These are phyloP conservation scores for Parazoanthus atlanticus DNA, from an alignment of 92 coral and sea anemone species.

Conservation along the genomic window DNA sequence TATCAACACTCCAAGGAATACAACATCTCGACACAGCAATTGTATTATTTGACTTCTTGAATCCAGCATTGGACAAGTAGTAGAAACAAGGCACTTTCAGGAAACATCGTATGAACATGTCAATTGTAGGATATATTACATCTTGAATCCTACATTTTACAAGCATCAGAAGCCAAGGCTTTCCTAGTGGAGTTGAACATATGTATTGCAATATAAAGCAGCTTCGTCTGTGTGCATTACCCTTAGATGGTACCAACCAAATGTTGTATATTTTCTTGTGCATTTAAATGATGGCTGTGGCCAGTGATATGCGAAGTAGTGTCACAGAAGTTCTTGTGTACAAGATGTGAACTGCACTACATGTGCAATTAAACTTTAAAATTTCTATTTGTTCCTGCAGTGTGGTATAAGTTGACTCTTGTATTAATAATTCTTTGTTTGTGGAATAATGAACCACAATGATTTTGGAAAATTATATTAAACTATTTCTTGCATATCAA, in stretches of 20 bases:
- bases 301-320: conserved; percentile 17
- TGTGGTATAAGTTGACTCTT: not conserved
- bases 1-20: not conserved
- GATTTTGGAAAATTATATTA: not conserved
- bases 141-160: not conserved
- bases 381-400: not conserved
- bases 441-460: not conserved
- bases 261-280: not conserved
- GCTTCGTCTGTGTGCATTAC: not conserved
- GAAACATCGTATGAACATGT: not conserved
- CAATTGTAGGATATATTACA: not conserved
- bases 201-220: not conserved
- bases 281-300: conserved; percentile 7
- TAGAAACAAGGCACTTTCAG: not conserved
- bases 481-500: too few species aligned
- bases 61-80: not conserved
- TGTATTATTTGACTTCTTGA: not conserved
- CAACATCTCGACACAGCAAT: not conserved
- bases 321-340: conserved; percentile 31
- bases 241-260: not conserved
- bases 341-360: conserved; percentile 7
- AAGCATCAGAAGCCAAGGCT: not conserved
- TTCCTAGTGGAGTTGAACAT: not conserved
- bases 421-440: too few species aligned
- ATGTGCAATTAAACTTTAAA: conserved; percentile 33